Conservation (phyloP, 2,888 invertebrate species). For the Eurytoma californica region DNA sequence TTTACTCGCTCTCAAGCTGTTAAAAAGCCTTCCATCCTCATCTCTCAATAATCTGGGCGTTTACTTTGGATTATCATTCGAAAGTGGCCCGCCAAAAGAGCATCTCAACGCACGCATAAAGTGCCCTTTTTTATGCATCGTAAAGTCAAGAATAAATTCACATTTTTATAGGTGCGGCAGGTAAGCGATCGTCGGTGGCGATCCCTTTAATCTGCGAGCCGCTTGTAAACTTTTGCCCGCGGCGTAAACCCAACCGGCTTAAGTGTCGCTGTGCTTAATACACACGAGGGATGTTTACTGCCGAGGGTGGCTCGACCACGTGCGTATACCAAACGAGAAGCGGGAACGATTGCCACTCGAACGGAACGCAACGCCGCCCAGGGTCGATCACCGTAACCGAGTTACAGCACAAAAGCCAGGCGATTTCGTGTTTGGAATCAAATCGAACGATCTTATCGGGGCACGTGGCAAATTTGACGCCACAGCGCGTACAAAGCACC, state of each 20-base stretch:
- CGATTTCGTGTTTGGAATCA: background rate
- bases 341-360: background rate
- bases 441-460: background rate
- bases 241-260: background rate
- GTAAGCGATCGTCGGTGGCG: background rate
- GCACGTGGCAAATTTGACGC: background rate
- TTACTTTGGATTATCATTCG: too few relatives aligned
- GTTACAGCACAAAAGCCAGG: background rate
- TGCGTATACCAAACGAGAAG: too few relatives aligned
- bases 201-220: slow-evolving; percentile 14
- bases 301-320: too few relatives aligned
- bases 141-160: background rate
- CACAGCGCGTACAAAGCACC: too few relatives aligned
- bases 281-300: background rate
- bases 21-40: too few relatives aligned
- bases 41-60: too few relatives aligned
- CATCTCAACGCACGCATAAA: background rate
- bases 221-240: slow-evolving; percentile 11
- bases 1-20: too few relatives aligned
- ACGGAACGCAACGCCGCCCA: background rate
- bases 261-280: background rate
- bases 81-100: background rate
- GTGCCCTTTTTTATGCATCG: background rate
- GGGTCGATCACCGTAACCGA: background rate
- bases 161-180: background rate